These are phyloP conservation scores for Dicyrtoma fusca DNA, from an alignment of 2,888 invertebrate genomes.

Conservation along the genomic window DNA sequence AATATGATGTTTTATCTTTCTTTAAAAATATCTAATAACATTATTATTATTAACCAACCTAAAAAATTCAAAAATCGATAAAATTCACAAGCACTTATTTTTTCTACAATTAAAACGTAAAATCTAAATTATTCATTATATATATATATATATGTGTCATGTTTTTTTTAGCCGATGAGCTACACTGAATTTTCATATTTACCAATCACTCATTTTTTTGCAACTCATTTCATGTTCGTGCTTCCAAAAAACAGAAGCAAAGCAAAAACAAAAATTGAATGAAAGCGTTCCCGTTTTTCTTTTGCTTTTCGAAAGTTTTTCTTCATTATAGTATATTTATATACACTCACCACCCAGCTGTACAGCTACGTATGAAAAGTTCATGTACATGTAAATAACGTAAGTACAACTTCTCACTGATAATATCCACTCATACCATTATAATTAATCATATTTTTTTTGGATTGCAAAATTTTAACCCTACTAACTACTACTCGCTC, in stretches of 20 bases:
- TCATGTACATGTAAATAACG: constrained; percentile 11
- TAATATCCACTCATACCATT: neutral
- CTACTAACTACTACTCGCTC: neutral
- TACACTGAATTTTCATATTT: neutral
- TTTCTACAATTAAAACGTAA: neutral
- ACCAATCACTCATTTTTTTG: too few species aligned
- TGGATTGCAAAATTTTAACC: constrained; percentile 7
- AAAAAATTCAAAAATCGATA: too few species aligned
- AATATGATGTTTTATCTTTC: too few species aligned
- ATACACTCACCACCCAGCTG: neutral
- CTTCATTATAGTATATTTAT: neutral
- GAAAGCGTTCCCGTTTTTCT: constrained; percentile 1
- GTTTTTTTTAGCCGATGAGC: too few species aligned
- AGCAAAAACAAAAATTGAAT: neutral
- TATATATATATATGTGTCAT: neutral
- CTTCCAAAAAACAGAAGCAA: neutral
- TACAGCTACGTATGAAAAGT: constrained; percentile 20
- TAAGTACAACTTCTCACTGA: constrained; percentile 4
- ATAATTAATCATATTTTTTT: neutral
- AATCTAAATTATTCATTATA: neutral
- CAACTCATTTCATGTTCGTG: too few species aligned
- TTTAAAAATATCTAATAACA: too few species aligned
- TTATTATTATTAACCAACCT: too few species aligned
- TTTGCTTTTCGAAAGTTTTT: neutral
- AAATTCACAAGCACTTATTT: too few species aligned